A percentile compares a stretch with the other conserved stretches of the same genome.
Conservation (phyloP, 2,888 invertebrate genomes). For the Cylloceria caligata region DNA sequence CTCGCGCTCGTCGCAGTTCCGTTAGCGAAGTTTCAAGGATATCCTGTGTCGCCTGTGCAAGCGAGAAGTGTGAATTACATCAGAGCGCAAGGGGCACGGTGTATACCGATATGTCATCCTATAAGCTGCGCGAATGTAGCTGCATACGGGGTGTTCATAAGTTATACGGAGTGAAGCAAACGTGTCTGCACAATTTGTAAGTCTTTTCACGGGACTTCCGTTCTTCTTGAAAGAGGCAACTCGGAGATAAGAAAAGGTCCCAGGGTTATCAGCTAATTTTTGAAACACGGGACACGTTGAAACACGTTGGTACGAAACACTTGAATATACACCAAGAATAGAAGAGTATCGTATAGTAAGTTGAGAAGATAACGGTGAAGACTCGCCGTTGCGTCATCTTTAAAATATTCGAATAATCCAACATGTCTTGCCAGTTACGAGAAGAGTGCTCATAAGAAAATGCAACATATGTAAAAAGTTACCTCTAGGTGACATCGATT, state of each 20-base stretch:
- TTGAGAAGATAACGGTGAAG: slow-evolving; percentile 1
- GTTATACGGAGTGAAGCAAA: slow-evolving; percentile 32
- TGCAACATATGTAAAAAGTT: background rate
- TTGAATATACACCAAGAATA: background rate
- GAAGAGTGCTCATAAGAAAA: background rate
- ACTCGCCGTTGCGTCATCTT: background rate
- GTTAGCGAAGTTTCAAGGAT: slow-evolving; percentile 81
- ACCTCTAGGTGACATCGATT: slow-evolving; percentile 26
- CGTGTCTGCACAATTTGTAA: slow-evolving; percentile 33
- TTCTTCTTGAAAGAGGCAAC: slow-evolving; percentile 32
- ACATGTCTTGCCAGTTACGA: background rate
- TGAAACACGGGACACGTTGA: slow-evolving; percentile 7
- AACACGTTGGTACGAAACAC: background rate
- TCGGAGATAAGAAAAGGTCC: slow-evolving; percentile 48
- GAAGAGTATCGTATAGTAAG: background rate
- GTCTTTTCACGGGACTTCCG: slow-evolving; percentile 50
- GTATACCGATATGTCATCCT: slow-evolving; percentile 44
- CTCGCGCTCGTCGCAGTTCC: slow-evolving; percentile 48
- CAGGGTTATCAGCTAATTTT: slow-evolving; percentile 42
- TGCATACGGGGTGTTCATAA: background rate
- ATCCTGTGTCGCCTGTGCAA: slow-evolving; percentile 82
- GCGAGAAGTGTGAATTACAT: slow-evolving; percentile 80
- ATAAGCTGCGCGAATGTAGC: background rate
- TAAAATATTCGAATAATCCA: background rate
- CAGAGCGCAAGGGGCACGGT: slow-evolving; percentile 56